Evolutionary conservation across 2,797 vertebrate genomes (phyloP), one percentile per base, ranked within the genome.

Genomic region (Rhinichthys osculus): DNA sequence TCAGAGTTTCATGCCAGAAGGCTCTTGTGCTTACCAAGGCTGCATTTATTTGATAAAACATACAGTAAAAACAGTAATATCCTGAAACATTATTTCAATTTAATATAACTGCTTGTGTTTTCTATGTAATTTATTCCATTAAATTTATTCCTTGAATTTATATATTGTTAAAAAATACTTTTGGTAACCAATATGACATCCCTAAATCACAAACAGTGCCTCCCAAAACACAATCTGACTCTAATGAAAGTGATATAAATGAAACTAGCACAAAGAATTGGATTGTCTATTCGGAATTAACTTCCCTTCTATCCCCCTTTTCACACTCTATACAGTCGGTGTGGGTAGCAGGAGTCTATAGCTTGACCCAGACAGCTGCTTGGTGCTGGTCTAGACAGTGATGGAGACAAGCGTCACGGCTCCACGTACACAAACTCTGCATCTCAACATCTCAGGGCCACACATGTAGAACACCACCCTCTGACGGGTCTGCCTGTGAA

Each of bases 341-440:
- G 38, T 86, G 90, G 88, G 91, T 91, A 92, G 92, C 92, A 92
- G 93, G 95, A 94, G 92, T 92, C 91, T 89, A 91, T 90, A 93
- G 91, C 92, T 90, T 90, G 84, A 92, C 88, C 91, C 91, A 92
- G 91, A 93, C 92, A 91, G 89, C 91, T 78, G 89, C 90, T 77
- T 64, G 88, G 90, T 90, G 88, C 88, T 81, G 88, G 92, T 85
- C 90, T 81, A 77, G 64, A 86, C 57, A 54, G 30, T 70, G 78
- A 84, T 81, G 84, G 54, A 78, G 77, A 78, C 72, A 23, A 73
- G 27, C 42, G 76, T 80, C 83, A 85, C 78, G 57, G 73, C 85
- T 76, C 54, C 57, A n/a, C 80, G 82, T 62, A 90, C 87, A 90
- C 83, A 88, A 94, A 92, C 90, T 90, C 89, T 91, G 94, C 93